Conservation (phyloP, 2,113 vertebrate genomes). For the Phylloscopus trochilus region DNA sequence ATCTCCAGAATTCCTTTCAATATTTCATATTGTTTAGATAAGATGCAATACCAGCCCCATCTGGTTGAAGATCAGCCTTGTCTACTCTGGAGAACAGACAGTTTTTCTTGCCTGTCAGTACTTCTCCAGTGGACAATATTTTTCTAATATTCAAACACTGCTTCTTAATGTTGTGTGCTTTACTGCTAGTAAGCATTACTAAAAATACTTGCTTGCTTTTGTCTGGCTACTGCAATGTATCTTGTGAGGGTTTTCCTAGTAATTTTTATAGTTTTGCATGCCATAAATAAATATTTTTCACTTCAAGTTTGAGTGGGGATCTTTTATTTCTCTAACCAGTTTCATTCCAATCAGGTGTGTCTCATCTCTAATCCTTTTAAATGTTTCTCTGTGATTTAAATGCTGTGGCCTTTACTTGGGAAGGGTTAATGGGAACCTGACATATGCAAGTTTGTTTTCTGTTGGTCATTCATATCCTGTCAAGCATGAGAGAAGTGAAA, state of each 20-base stretch:
- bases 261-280: conserved; percentile 59
- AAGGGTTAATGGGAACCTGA: not conserved
- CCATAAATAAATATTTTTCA: conserved; percentile 68
- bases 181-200: conserved; percentile 50
- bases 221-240: conserved; percentile 58
- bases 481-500: conserved; percentile 28
- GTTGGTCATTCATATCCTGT: not conserved
- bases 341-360: conserved; percentile 53
- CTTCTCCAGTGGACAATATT: conserved; percentile 40
- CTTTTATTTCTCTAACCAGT: conserved; percentile 60
- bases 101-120: conserved; percentile 26
- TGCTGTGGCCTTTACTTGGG: not conserved
- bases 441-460: not conserved
- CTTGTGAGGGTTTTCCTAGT: conserved; percentile 52
- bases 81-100: conserved; percentile 49
- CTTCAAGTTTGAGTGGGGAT: conserved; percentile 57
- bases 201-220: conserved; percentile 55
- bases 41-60: not conserved
- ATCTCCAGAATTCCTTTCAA: not conserved
- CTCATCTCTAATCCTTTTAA: conserved; percentile 37
- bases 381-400: not conserved
- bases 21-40: not conserved
- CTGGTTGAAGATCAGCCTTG: conserved; percentile 54
- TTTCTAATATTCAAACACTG: conserved; percentile 14
- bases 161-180: conserved; percentile 46